phyloP scores from a whole-genome alignment of 2,888 invertebrate species.

The Therioaphis trifolii region DNA sequence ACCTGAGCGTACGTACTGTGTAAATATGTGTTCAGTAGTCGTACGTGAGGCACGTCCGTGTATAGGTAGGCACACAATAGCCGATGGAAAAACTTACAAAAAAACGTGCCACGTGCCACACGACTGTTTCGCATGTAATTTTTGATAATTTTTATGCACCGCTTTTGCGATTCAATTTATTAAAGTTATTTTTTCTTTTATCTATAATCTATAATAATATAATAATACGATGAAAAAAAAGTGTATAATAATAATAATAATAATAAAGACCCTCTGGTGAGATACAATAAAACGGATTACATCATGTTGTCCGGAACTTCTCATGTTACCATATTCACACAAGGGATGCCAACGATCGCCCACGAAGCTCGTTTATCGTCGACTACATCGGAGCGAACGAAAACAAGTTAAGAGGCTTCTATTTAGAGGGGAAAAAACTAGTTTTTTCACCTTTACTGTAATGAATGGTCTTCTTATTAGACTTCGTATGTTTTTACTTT shows the following conservation, averaged over 20 bases:
- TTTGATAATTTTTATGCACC: background rate
- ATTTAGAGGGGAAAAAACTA: slow-evolving; percentile 47
- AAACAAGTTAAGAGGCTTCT: slow-evolving; percentile 62
- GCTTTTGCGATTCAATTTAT: slow-evolving; percentile 6
- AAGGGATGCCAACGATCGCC: slow-evolving; percentile 62
- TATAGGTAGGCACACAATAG: too few species aligned
- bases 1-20: too few species aligned
- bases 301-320: slow-evolving; percentile 63
- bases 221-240: background rate
- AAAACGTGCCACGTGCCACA: background rate
- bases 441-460: slow-evolving; percentile 56
- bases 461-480: slow-evolving; percentile 53
- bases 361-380: slow-evolving; percentile 63
- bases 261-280: slow-evolving; percentile 60
- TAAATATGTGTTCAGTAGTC: too few species aligned
- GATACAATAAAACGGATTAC: slow-evolving; percentile 63
- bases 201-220: slow-evolving; percentile 37
- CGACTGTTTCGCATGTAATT: background rate
- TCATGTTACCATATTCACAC: slow-evolving; percentile 58
- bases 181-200: slow-evolving; percentile 13
- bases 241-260: slow-evolving; percentile 34
- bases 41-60: too few species aligned
- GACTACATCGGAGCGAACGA: slow-evolving; percentile 48
- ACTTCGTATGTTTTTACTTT: slow-evolving; percentile 13
- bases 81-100: background rate